Evolutionary conservation across 2,797 vertebrate species (phyloP).

Genomic region (Coccyzus lansbergi): DNA sequence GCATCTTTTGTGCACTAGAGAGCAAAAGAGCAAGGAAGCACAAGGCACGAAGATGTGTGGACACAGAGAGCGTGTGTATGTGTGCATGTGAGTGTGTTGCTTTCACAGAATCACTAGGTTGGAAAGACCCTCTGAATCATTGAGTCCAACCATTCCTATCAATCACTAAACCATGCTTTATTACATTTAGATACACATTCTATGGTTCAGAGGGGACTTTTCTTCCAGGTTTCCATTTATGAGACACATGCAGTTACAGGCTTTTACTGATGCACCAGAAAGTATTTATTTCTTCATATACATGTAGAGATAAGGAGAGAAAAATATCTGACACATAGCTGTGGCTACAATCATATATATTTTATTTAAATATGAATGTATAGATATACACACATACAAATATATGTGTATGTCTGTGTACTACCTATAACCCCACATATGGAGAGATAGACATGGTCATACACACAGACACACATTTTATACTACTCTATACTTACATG

Average conservation of each 20-base stretch:
- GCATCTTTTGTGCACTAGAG: not conserved
- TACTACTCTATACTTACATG: not conserved
- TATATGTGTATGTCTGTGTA: rapidly evolving
- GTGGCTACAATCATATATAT: not conserved
- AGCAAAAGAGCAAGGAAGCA: not conserved
- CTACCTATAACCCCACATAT: not conserved
- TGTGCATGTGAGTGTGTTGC: not conserved
- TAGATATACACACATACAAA: not conserved
- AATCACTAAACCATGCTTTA: too few species aligned
- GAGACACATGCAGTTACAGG: rapidly evolving
- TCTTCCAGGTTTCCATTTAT: rapidly evolving
- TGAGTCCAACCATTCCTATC: too few species aligned
- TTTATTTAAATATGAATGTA: not conserved
- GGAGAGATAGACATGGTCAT: not conserved
- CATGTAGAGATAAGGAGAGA: not conserved
- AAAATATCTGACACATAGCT: not conserved
- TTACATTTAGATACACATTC: not conserved
- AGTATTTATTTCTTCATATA: not conserved
- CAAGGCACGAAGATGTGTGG: not conserved
- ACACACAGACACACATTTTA: not conserved
- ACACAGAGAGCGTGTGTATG: not conserved
- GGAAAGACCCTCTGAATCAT: too few species aligned
- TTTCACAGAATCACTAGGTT: too few species aligned
- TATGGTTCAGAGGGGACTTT: not conserved
- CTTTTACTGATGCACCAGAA: too few species aligned